A percentile compares a stretch with the other conserved stretches of the same genome.
Conservation (phyloP, 2,797 vertebrate species). For the Myotis planiceps region DNA sequence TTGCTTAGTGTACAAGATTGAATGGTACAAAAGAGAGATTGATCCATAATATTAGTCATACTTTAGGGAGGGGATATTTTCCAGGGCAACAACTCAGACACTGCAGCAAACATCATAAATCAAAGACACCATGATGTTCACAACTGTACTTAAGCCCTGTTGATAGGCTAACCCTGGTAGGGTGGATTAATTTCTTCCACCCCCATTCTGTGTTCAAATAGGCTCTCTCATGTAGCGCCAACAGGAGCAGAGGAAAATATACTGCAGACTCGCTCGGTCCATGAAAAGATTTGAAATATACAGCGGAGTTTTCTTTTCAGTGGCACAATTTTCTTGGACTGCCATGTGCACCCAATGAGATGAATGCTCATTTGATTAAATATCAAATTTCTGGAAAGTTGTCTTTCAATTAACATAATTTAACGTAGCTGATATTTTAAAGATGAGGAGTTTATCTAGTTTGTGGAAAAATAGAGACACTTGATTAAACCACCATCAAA, state of each 20-base stretch:
- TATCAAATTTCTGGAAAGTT: not conserved
- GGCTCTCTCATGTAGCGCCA: not conserved
- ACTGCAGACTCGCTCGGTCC: not conserved
- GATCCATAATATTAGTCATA: not conserved
- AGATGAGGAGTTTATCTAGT: not conserved
- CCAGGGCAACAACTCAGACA: not conserved
- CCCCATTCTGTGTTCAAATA: not conserved
- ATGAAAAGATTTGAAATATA: not conserved
- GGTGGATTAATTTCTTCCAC: not conserved
- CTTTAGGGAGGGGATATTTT: slow-evolving; percentile 19
- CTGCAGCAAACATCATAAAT: slow-evolving; percentile 26
- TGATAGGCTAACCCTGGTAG: not conserved
- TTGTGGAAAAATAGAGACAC: not conserved
- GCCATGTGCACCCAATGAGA: not conserved
- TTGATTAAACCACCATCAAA: not conserved
- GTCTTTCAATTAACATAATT: not conserved
- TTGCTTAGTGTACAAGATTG: not conserved
- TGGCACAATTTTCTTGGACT: not conserved
- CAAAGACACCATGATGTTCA: not conserved
- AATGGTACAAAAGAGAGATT: not conserved
- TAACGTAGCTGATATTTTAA: not conserved
- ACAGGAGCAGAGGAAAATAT: not conserved
- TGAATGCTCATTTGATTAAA: not conserved
- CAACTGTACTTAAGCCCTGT: not conserved
- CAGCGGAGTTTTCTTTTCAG: not conserved